A percentile compares a stretch with the other conserved stretches of the same genome.
Evolutionary conservation across 1,140 invertebrate genomes (phyloP).

Genomic region (Heliconius nattereri): DNA sequence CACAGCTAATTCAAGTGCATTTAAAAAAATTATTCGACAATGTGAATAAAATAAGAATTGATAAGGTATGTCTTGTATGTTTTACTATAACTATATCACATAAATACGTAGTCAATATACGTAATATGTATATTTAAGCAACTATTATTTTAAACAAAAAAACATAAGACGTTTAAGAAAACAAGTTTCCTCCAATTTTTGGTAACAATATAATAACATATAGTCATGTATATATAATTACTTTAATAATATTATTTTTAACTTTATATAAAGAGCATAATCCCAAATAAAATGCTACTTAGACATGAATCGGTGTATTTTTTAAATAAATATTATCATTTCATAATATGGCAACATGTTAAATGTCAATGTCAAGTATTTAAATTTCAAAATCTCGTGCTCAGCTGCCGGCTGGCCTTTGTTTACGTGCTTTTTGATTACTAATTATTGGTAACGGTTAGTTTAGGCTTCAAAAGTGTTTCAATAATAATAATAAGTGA

Average conservation of each 20-base stretch:
- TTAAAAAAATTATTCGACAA: constrained; percentile 93
- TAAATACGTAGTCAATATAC: neutral
- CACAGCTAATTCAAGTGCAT: constrained; percentile 90
- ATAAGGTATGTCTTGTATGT: constrained; percentile 76
- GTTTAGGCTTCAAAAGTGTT: neutral
- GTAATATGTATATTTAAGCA: no score
- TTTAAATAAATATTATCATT: neutral
- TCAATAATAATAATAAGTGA: neutral
- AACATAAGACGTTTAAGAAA: no score
- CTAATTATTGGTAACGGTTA: neutral
- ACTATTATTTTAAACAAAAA: no score
- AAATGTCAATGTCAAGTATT: neutral
- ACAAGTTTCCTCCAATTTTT: no score
- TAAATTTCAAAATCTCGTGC: neutral
- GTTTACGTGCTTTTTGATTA: neutral
- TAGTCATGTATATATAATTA: no score
- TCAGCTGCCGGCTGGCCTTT: neutral
- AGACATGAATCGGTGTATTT: no score
- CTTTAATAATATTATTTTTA: no score
- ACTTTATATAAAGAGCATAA: no score
- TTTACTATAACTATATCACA: neutral
- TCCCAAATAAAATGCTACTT: no score
- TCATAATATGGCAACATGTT: neutral
- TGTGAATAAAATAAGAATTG: constrained; percentile 88
- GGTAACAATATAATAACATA: no score